Evolutionary conservation across 2,797 vertebrate genomes (phyloP).

Genomic region (Buceros bicornis): DNA sequence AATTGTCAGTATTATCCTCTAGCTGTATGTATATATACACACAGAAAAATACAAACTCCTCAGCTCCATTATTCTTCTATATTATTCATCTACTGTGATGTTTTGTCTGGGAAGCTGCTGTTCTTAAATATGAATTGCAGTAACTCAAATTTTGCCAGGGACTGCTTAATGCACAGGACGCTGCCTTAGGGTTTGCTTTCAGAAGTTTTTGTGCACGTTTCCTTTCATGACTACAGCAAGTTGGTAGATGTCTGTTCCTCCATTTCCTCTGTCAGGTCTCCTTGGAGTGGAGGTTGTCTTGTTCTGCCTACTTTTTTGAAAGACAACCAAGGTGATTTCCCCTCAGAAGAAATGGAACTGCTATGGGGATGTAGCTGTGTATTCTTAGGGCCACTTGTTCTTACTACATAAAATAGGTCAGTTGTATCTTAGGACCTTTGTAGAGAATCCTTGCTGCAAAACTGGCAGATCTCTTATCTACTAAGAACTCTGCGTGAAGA

Average conservation of each 20-base stretch:
- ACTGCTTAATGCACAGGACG: background rate
- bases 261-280: background rate
- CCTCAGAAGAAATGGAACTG: background rate
- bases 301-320: background rate
- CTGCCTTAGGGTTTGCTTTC: background rate
- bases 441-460: background rate
- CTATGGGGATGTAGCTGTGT: background rate
- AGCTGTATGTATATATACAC: background rate
- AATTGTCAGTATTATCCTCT: background rate
- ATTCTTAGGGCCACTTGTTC: background rate
- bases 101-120: background rate
- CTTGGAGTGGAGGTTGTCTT: too few relatives aligned
- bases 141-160: background rate
- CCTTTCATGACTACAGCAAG: background rate
- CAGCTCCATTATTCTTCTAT: background rate
- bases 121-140: background rate
- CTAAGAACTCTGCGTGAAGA: background rate
- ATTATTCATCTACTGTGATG: background rate
- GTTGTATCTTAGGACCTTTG: background rate
- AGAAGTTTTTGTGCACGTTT: background rate
- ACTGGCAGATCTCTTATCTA: background rate
- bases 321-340: background rate
- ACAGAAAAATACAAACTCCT: background rate
- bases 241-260: background rate
- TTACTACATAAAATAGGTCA: accelerated